Evolutionary conservation across 2,113 vertebrate species (phyloP).

Genomic region (Aramus guarauna): DNA sequence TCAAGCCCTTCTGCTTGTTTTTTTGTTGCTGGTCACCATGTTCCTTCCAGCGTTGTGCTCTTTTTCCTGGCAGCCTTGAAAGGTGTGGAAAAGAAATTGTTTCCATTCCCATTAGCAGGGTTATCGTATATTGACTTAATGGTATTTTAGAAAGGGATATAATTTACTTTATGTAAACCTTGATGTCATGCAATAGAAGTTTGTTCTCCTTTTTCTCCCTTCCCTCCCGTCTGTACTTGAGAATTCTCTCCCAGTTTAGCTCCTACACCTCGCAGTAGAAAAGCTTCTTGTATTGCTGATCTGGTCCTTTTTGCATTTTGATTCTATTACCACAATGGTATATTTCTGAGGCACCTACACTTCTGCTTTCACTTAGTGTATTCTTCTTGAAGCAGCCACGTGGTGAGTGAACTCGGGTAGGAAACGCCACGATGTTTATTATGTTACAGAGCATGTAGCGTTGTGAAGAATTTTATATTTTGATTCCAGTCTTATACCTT

Average conservation of each 20-base stretch:
- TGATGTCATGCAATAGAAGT: background rate
- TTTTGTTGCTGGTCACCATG: background rate
- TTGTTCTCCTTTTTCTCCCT: background rate
- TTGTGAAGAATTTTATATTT: background rate
- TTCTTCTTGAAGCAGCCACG: background rate
- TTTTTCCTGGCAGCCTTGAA: background rate
- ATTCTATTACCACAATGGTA: background rate
- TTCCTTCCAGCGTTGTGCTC: background rate
- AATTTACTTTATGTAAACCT: background rate
- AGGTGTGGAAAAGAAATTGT: background rate
- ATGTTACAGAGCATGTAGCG: accelerated
- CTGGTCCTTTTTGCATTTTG: background rate
- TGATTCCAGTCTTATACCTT: background rate
- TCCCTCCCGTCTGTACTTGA: background rate
- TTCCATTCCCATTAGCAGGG: background rate
- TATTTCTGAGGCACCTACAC: background rate
- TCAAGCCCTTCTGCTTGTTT: background rate
- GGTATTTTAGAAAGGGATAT: background rate
- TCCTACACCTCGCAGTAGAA: background rate
- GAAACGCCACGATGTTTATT: background rate
- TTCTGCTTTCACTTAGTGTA: background rate
- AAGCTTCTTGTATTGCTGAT: background rate
- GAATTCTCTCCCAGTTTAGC: background rate
- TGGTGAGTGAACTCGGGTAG: background rate
- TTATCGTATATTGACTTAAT: background rate